Evolutionary conservation across 2,888 invertebrate genomes (phyloP), one percentile per base, ranked within the genome.

Genomic region (Polymixis lichenea): DNA sequence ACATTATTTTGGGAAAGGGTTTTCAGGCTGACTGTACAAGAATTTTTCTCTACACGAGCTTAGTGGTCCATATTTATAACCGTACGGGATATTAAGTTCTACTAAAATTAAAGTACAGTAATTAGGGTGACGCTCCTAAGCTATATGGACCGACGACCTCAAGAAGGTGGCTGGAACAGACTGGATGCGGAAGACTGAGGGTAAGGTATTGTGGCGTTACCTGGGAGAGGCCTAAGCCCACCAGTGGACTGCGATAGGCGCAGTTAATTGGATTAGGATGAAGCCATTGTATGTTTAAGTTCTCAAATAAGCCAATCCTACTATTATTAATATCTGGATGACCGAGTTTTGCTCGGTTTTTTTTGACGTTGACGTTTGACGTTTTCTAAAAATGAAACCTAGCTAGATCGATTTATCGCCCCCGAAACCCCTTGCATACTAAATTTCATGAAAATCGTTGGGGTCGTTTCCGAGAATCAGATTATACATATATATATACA

Each of bases 1-100:
- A 71, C 22, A 83, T 70, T 69, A 72, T 64, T 64, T 43, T 83
- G 15, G 43, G 43, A 15, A 72, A 69, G 58, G 82, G 49, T 60
- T 68, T 60, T 56, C 55, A 38, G 22, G 64, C 32, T 60, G 0
- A 32, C 1, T 2, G 32, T 46, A 19, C 8, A 46, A 53, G 32
- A 56, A 3, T 79, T 61, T 68, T 79, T 79, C 51, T 78, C 15
- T 60, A 67, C 67, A 60, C 32, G 51, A 17, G 32, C 43, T 61
- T 15, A 38, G 13, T 25, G 5, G 55, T 49, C 0, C 6, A 62
- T 51, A 22, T 58, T n/a, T 32, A 28, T 28, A n/a, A 7, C n/a
- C 1, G 15, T 51, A 25, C 13, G 13, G 22, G 51, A 22, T 19
- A 9, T 60, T 60, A 22, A 56, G 6, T 19, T 46, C 4, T 43